Evolutionary conservation across 2,888 invertebrate species (phyloP), one percentile per base, ranked within the genome.

Genomic region (Cheilosia vulpina): DNA sequence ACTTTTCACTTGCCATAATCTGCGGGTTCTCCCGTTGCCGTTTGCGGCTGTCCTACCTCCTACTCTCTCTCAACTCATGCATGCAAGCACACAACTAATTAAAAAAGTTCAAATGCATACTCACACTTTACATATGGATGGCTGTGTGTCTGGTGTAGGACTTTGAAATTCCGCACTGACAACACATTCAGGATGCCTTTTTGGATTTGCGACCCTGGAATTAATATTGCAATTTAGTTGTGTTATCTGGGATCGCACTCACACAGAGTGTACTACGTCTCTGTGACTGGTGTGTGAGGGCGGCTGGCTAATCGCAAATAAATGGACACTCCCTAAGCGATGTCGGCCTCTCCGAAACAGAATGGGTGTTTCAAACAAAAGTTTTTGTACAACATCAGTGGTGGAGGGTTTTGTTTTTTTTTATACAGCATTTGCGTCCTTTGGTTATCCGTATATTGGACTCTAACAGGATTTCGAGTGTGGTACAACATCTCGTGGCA

Each of bases 281-380:
- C 60, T 68, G 65, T 7, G 38, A 21, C 43, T 43, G 41, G 27
- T 15, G 27, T 24, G 50, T 15, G 41, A 11, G 24, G 38, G 45
- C 34, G 60, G 9, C 62, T 34, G 38, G 63, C 84, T 84, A 84
- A 84, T 84, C 80, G 84, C 65, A 76, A 80, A 84, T 76, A 84
- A 80, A 84, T 84, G 75, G 65, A 80, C 84, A 84, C 60, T 65
- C 65, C 79, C 75, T 76, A 47, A 47, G 73, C 43, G 43, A 68
- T 66, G 60, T 53, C 53, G 52, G 66, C 60, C 76, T 43, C 50
- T 66, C 65, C 41, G 7, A 47, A 27, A 57, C 66, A 21, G 55
- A 57, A 57, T 65, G 65, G 55, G 47, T 50, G 52, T 52, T 68
- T 52, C 52, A 19, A 31, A 60, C 52, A 66, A 52, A 68, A 76